These are phyloP conservation scores for Drosophila falleni DNA, from an alignment of 2,888 invertebrate species.

Conservation along the genomic window DNA sequence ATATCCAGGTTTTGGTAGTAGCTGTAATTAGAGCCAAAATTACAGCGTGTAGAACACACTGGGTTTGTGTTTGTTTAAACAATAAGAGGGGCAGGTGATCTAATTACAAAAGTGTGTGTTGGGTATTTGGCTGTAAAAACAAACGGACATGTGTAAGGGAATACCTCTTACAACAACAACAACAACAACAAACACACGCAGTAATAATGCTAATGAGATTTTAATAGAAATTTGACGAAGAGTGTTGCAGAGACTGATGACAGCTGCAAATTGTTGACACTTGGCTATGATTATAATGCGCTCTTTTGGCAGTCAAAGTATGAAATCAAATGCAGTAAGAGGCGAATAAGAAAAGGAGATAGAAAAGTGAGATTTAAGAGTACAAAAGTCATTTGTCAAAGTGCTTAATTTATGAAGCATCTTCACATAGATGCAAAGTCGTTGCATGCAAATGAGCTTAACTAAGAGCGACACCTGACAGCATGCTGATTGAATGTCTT, in stretches of 20 bases:
- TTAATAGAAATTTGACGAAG: conserved; percentile 56
- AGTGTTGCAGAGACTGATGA: conserved; percentile 31
- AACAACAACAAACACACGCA: background rate
- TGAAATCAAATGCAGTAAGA: background rate
- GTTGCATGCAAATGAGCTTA: conserved; percentile 58
- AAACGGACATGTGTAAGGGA: conserved; percentile 33
- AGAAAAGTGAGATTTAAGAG: background rate
- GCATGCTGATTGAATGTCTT: conserved; percentile 26
- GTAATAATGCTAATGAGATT: conserved; percentile 60
- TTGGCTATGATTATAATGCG: conserved; percentile 57
- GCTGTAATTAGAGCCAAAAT: conserved; percentile 53
- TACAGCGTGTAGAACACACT: conserved; percentile 6
- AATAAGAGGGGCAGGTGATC: conserved; percentile 48
- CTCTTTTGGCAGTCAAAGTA: conserved; percentile 39
- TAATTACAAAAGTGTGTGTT: conserved; percentile 57
- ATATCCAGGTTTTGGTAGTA: conserved; percentile 1
- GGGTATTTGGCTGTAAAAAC: conserved; percentile 17
- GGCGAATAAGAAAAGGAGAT: background rate
- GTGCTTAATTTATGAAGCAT: conserved; percentile 56
- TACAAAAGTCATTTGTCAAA: conserved; percentile 35
- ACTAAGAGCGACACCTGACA: conserved; percentile 8
- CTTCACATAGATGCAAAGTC: conserved; percentile 31
- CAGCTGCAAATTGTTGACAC: conserved; percentile 56
- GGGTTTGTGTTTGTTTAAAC: conserved; percentile 21
- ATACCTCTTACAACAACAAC: conserved; percentile 19